These are phyloP conservation scores for Oreortyx pictus DNA, from an alignment of 2,797 vertebrate genomes.

Conservation along the genomic window DNA sequence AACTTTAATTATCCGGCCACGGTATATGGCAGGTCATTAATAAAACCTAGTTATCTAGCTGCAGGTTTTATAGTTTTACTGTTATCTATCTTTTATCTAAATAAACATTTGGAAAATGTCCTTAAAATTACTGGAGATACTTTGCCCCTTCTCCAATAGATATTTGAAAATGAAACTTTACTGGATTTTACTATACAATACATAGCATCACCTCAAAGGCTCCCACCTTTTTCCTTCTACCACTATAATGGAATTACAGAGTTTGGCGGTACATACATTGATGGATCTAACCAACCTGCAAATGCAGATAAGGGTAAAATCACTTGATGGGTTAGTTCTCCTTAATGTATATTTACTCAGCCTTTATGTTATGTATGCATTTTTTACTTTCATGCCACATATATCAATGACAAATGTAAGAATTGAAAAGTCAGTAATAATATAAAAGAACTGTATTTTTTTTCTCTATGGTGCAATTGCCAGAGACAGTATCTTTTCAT, in stretches of 20 bases:
- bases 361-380: conserved; percentile 86
- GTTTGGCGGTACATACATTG: conserved; percentile 85
- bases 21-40: conserved; percentile 98
- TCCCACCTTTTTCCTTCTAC: conserved; percentile 73
- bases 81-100: conserved; percentile 90
- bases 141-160: conserved; percentile 78
- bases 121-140: conserved; percentile 90
- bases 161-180: conserved; percentile 82
- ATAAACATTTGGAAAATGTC: conserved; percentile 93
- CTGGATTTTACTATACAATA: conserved; percentile 75
- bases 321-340: conserved; percentile 80
- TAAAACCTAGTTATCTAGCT: conserved; percentile 96
- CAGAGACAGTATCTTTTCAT: conserved; percentile 38
- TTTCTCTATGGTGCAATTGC: background rate
- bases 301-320: conserved; percentile 94
- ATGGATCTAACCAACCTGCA: conserved; percentile 94
- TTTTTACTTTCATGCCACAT: conserved; percentile 86
- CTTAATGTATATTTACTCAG: conserved; percentile 88
- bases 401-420: conserved; percentile 89
- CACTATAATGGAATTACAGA: conserved; percentile 83
- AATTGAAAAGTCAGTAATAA: conserved; percentile 82
- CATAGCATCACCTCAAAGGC: conserved; percentile 79
- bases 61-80: conserved; percentile 84
- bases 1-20: conserved; percentile 96
- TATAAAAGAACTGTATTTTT: conserved; percentile 26